Conservation (phyloP, 2,113 vertebrate genomes). For the Chrysochloris asiatica region DNA sequence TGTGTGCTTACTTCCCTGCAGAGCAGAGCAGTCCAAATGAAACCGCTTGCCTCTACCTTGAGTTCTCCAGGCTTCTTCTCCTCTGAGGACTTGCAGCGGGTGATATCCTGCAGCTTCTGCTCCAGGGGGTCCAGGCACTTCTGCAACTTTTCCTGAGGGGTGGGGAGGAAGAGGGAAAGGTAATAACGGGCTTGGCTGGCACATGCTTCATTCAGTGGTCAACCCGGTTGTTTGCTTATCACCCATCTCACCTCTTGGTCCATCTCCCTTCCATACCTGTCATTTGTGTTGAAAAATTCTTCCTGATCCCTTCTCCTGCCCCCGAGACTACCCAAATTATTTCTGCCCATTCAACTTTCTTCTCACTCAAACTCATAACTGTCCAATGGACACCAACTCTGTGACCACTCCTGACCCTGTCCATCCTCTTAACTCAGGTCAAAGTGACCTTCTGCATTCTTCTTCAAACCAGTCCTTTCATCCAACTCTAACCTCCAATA, state of each 20-base stretch:
- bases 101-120: conserved; percentile 77
- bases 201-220: neutral
- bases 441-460: neutral
- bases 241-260: neutral
- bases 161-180: neutral
- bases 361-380: neutral
- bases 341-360: neutral
- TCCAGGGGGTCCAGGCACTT: conserved; percentile 81
- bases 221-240: neutral
- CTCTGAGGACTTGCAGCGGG: conserved; percentile 81
- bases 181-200: neutral
- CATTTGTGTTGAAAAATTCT: neutral
- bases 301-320: neutral
- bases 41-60: conserved; percentile 74
- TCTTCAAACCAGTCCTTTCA: neutral
- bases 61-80: conserved; percentile 91
- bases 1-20: neutral
- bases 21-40: neutral
- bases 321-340: neutral
- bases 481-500: conserved; percentile 22
- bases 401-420: neutral
- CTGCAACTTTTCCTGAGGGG: conserved; percentile 79
- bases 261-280: neutral
- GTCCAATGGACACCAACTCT: conserved; percentile 4
- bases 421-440: neutral